Conservation (phyloP, 2,797 vertebrate species). For the Cyclura pinguis region DNA sequence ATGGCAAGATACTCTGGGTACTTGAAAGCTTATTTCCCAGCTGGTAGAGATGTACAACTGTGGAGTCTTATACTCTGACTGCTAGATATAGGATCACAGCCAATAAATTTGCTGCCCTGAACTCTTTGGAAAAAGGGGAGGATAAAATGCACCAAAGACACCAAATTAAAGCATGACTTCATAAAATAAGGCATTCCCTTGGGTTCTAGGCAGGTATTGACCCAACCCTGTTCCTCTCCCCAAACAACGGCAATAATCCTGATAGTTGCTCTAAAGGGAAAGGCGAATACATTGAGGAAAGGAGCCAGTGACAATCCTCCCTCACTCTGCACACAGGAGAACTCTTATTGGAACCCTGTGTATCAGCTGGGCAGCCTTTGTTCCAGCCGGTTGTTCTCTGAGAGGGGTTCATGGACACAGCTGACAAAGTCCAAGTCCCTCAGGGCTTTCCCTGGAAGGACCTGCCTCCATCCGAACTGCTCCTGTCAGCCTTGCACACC, state of each 20-base stretch:
- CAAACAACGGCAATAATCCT: background rate
- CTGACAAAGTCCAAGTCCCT: background rate
- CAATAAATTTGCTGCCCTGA: background rate
- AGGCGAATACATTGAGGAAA: background rate
- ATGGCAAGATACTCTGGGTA: too few relatives aligned
- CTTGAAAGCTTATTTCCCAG: too few relatives aligned
- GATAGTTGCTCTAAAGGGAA: background rate
- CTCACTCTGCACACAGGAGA: background rate
- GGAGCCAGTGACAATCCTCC: background rate
- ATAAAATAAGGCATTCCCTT: too few relatives aligned
- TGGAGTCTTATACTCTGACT: too few relatives aligned
- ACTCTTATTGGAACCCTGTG: background rate
- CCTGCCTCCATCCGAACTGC: slow-evolving; percentile 19
- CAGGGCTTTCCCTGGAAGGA: slow-evolving; percentile 25
- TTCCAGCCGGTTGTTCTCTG: slow-evolving; percentile 17
- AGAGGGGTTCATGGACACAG: background rate
- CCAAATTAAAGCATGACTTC: too few relatives aligned
- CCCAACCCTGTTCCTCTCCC: background rate
- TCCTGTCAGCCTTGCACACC: slow-evolving; percentile 20
- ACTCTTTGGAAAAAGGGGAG: background rate
- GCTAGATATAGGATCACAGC: too few relatives aligned
- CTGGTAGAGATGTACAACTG: too few relatives aligned
- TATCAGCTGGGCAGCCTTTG: background rate
- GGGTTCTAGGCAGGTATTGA: background rate
- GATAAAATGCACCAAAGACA: background rate